These are phyloP conservation scores for Tachycineta bicolor DNA, from an alignment of 2,113 vertebrate species.

Conservation along the genomic window DNA sequence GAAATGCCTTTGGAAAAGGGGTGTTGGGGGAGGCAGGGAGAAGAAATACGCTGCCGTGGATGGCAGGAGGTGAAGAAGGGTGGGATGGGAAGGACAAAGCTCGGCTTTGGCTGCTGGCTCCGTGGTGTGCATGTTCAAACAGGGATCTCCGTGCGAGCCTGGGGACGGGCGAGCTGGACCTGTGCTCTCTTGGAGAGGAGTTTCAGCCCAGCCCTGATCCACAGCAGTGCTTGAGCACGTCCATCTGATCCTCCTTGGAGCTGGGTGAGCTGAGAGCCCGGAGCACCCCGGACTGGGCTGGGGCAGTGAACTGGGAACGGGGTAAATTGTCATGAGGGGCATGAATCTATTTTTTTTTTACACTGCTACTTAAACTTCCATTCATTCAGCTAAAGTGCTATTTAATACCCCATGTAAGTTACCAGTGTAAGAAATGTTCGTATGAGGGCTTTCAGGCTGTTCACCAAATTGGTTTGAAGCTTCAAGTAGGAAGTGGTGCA, in stretches of 20 bases:
- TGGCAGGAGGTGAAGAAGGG: background rate
- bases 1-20: background rate
- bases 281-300: background rate
- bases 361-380: background rate
- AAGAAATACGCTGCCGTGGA: rapidly evolving
- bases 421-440: background rate
- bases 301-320: background rate
- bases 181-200: background rate
- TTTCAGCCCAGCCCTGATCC: background rate
- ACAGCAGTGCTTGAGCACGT: rapidly evolving
- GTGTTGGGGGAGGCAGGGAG: background rate
- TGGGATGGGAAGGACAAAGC: background rate
- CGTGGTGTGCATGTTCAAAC: rapidly evolving
- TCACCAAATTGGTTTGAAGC: background rate
- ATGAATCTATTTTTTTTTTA: background rate
- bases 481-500: background rate
- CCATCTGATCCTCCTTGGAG: background rate
- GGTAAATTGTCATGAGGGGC: background rate
- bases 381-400: background rate
- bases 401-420: background rate
- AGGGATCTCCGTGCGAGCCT: background rate
- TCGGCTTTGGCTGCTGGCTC: background rate
- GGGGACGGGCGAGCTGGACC: rapidly evolving
- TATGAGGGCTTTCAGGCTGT: background rate
- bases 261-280: background rate